Evolutionary conservation across 2,113 vertebrate species (phyloP).

Genomic region (Rhinopomastus cyanomelas): DNA sequence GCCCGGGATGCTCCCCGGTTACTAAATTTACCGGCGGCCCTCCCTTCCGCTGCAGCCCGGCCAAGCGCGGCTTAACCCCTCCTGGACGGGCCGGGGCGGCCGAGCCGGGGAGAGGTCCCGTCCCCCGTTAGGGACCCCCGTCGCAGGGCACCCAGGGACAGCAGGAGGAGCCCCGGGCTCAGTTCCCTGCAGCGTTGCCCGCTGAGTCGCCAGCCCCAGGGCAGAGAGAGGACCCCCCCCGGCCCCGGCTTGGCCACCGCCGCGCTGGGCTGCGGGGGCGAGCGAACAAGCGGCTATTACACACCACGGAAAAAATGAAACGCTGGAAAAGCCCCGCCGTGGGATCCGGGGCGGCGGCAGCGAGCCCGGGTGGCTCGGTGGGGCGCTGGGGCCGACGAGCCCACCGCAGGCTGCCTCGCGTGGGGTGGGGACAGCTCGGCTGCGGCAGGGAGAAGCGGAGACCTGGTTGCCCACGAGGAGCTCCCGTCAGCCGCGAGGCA

Average conservation of each 20-base stretch:
- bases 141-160: rapidly evolving
- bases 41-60: conserved; percentile 38
- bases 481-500: rapidly evolving
- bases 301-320: conserved; percentile 61
- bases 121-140: rapidly evolving
- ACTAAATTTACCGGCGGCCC: conserved; percentile 48
- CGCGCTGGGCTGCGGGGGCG: background rate
- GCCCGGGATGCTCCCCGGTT: background rate
- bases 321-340: conserved; percentile 24
- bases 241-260: rapidly evolving
- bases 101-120: rapidly evolving
- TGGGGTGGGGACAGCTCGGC: background rate
- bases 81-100: background rate
- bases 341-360: background rate
- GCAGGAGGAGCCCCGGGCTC: background rate
- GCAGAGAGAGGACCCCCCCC: rapidly evolving
- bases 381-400: rapidly evolving
- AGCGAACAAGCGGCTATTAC: background rate
- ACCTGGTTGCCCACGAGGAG: background rate
- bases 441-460: background rate
- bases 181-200: rapidly evolving
- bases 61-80: background rate
- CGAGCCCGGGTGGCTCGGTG: background rate
- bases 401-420: background rate
- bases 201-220: rapidly evolving